phyloP scores from a whole-genome alignment of 2,113 vertebrate genomes.

The Entomyzon cyanotis region DNA sequence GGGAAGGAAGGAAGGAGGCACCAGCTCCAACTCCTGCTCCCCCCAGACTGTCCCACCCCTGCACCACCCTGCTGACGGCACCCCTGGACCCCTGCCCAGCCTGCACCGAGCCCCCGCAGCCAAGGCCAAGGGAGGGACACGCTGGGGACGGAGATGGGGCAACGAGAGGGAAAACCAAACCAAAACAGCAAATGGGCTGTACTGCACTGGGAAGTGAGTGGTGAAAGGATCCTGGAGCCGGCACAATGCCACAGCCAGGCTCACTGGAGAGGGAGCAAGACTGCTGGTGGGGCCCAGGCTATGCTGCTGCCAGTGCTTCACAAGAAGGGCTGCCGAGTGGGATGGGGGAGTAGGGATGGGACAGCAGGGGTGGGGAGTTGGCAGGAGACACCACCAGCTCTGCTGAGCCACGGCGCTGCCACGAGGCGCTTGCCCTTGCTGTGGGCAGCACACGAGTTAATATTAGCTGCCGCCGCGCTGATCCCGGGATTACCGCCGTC shows the following conservation, averaged over 20 bases:
- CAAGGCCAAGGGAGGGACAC: accelerated
- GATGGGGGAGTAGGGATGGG: neutral
- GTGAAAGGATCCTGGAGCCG: neutral
- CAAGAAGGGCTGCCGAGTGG: neutral
- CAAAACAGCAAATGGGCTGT: neutral
- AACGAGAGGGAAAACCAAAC: neutral
- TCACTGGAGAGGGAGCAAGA: neutral
- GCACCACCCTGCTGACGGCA: neutral
- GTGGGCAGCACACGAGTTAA: slow-evolving; percentile 48
- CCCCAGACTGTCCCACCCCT: neutral
- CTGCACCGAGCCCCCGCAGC: neutral
- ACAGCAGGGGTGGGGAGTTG: neutral
- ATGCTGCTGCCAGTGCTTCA: accelerated
- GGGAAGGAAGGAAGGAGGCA: slow-evolving; percentile 58
- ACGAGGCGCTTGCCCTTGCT: slow-evolving; percentile 51
- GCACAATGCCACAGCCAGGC: neutral
- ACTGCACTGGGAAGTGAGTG: accelerated
- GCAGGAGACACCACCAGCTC: neutral
- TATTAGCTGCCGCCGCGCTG: slow-evolving; percentile 59
- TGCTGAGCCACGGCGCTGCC: neutral
- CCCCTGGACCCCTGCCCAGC: neutral
- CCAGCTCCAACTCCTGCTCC: neutral
- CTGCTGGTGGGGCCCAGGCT: accelerated
- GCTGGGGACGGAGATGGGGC: neutral
- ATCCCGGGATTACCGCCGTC: slow-evolving; percentile 65